Conservation (phyloP, 2,113 vertebrate genomes). For the Dendrocopos noguchii region DNA sequence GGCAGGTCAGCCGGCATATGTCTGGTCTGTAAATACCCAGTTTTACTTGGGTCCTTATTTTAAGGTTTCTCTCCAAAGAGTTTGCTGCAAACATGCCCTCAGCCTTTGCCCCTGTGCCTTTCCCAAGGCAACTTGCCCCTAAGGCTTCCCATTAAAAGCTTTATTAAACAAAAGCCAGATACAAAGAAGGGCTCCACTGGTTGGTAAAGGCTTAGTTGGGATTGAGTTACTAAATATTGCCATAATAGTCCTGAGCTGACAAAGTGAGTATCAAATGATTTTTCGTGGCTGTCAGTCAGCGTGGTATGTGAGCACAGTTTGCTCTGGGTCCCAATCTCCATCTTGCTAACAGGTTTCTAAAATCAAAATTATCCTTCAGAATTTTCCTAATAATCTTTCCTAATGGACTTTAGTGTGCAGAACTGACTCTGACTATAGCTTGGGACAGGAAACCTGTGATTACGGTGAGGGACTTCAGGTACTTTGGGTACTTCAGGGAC, state of each 20-base stretch:
- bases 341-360: not conserved
- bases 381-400: not conserved
- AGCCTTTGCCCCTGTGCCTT: constrained; percentile 11
- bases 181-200: constrained; percentile 23
- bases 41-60: constrained; percentile 79
- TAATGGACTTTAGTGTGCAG: not conserved
- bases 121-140: not conserved
- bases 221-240: constrained; percentile 66
- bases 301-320: constrained; percentile 24
- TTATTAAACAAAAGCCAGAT: constrained; percentile 40
- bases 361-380: not conserved
- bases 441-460: not conserved
- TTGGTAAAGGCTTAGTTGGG: constrained; percentile 23
- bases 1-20: constrained; percentile 77
- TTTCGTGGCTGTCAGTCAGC: constrained; percentile 22
- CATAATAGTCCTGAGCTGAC: constrained; percentile 44
- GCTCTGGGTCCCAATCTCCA: not conserved
- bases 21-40: constrained; percentile 80
- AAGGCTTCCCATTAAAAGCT: constrained; percentile 31
- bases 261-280: constrained; percentile 67
- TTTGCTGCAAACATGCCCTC: constrained; percentile 12
- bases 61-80: constrained; percentile 72
- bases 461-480: not conserved
- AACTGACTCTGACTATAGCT: not conserved
- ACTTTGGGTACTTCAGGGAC: no score